phyloP scores from a whole-genome alignment of 2,888 invertebrate species.

The Acleris cristana region DNA sequence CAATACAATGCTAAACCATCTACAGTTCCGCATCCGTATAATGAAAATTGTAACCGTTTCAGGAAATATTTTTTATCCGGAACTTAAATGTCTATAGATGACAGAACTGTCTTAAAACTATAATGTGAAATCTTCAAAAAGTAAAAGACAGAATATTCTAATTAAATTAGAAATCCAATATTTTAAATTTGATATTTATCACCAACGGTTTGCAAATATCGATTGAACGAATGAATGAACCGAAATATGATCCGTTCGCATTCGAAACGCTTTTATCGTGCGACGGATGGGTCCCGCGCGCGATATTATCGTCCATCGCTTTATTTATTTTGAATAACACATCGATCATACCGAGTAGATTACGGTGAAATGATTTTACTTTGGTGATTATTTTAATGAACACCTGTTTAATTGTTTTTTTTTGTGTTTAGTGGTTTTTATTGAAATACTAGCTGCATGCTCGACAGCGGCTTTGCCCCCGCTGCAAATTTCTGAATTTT shows the following conservation, averaged over 20 bases:
- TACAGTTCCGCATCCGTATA: too few relatives aligned
- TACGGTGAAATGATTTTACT: conserved; percentile 14
- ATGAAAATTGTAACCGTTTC: too few relatives aligned
- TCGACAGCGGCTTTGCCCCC: too few relatives aligned
- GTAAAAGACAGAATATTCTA: background rate
- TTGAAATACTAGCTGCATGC: background rate
- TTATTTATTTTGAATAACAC: conserved; percentile 35
- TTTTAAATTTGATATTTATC: conserved; percentile 26
- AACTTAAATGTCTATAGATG: too few relatives aligned
- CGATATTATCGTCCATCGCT: conserved; percentile 29
- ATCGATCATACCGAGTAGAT: conserved; percentile 28
- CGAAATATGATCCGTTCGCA: conserved; percentile 26
- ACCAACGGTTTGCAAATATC: conserved; percentile 12
- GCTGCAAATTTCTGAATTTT: too few relatives aligned
- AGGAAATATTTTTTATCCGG: too few relatives aligned
- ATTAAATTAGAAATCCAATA: background rate
- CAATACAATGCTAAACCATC: too few relatives aligned
- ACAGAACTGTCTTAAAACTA: too few relatives aligned
- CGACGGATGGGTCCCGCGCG: conserved; percentile 28
- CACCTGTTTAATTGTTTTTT: background rate
- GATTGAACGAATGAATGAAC: conserved; percentile 26
- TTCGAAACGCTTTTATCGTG: conserved; percentile 26
- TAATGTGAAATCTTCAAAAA: too few relatives aligned
- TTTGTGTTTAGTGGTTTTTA: background rate
- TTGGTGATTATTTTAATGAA: conserved; percentile 5